A percentile compares a stretch with the other conserved stretches of the same genome.
These are phyloP conservation scores for Deilephila elpenor DNA, from an alignment of 2,888 invertebrate species.

Conservation along the genomic window DNA sequence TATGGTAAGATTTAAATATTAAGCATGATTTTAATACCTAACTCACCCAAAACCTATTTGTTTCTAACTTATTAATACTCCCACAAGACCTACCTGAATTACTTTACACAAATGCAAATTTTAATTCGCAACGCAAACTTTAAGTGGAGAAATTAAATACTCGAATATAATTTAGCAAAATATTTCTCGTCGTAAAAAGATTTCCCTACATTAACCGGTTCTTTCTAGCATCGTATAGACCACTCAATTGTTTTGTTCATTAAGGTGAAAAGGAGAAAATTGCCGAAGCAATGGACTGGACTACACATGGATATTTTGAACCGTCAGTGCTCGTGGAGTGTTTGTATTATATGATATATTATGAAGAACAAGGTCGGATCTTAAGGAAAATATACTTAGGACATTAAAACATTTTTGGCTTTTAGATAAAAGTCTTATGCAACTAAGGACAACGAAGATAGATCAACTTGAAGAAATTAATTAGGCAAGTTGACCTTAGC, in stretches of 20 bases:
- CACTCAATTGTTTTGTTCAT: conserved; percentile 56
- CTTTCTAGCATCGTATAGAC: conserved; percentile 26
- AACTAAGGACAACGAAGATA: too few relatives aligned
- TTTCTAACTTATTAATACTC: neutral
- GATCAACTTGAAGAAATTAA: too few relatives aligned
- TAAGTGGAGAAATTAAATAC: conserved; percentile 10
- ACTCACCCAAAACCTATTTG: neutral
- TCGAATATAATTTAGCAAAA: conserved; percentile 9
- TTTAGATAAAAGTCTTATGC: too few relatives aligned
- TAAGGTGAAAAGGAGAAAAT: conserved; percentile 64
- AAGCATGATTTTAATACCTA: too few relatives aligned
- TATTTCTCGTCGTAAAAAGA: conserved; percentile 16
- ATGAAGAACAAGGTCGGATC: too few relatives aligned
- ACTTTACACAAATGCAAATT: neutral
- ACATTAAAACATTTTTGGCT: too few relatives aligned
- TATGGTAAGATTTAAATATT: too few relatives aligned
- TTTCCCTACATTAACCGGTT: conserved; percentile 24
- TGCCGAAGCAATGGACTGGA: conserved; percentile 25
- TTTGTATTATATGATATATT: neutral
- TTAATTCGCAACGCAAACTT: neutral
- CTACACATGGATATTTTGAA: conserved; percentile 17
- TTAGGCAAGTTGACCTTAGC: too few relatives aligned
- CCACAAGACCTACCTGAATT: neutral
- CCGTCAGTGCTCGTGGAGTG: neutral
- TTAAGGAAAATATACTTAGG: too few relatives aligned